Base-by-base conservation (phyloP, 1,140 invertebrate genomes). In the Bombus pyrosoma region DNA sequence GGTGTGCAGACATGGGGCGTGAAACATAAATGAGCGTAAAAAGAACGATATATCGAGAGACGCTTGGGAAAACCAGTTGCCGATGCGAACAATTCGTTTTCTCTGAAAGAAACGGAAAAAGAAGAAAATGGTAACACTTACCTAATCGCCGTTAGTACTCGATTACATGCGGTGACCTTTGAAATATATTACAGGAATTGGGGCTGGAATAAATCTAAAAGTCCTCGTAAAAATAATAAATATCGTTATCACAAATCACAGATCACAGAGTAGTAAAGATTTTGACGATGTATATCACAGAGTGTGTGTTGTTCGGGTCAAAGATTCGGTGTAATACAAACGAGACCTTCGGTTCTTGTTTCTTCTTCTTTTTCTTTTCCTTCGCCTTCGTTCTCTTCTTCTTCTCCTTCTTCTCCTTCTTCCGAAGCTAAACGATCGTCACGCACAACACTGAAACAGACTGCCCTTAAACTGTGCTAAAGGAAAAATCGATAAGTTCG, bases 171-270 rank as follows among this genome's bases (percentile, higher is more conserved):
- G 39, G 1, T 0, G 68, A 28, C 5, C 5, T 5, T 25, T 25
- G 28, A 5, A 41, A 18, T 13, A 6, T 22, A 32, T 34, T 34
- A 34, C 5, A 1, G 18, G 8, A 9, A n/a, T n/a, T 13, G 32
- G 32, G 1, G 37, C 73, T 57, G 73, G 59, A 78, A 78, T 41
- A 34, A 47, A 72, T 32, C 15, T 68, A 83, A 66, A 22, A 32
- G 12, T 37, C 8, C 66, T 32, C n/a, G 68, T 32, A 10, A 73
- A 53, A 39, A 57, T 34, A 39, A 74, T 74, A 43, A 81, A 81
- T 74, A 81, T 84, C 18, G 57, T 81, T 85, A 74, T 81, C 83
- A 81, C 78, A 74, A 53, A 28, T 13, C 83, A 85, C 83, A 80
- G 53, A 74, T 85, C 83, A 85, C 83, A 85, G 78, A 64, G 37